These are phyloP conservation scores for Salvelinus sp. DNA, from an alignment of 2,113 vertebrate species.

Conservation along the genomic window DNA sequence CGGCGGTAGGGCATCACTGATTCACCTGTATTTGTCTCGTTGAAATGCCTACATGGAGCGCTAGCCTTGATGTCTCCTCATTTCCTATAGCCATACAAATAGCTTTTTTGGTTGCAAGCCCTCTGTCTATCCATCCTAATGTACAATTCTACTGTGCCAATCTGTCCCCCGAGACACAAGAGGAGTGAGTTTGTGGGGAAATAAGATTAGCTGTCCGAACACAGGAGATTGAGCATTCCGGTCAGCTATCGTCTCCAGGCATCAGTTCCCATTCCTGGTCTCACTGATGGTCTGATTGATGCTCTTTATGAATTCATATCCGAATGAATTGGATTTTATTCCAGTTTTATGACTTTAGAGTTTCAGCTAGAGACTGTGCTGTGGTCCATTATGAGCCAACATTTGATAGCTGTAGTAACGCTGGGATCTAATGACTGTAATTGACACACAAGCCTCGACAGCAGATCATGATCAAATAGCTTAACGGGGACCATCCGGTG, in stretches of 20 bases:
- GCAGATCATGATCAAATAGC: no score
- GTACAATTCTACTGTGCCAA: background rate
- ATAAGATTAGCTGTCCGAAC: conserved; percentile 19
- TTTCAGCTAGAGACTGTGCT: conserved; percentile 31
- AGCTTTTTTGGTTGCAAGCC: conserved; percentile 3
- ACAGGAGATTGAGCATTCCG: conserved; percentile 20
- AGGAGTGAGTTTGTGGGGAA: background rate
- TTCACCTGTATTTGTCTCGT: no score
- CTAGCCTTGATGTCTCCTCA: background rate
- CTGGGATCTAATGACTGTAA: conserved; percentile 33
- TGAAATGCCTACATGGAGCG: background rate
- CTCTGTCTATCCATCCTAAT: conserved; percentile 7
- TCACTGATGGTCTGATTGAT: conserved; percentile 32
- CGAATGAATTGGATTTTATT: conserved; percentile 54
- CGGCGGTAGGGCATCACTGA: conserved; percentile 26
- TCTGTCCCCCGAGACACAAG: background rate
- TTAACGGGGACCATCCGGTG: no score
- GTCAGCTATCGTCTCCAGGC: background rate
- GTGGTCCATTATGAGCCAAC: conserved; percentile 31
- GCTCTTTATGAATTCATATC: conserved; percentile 46
- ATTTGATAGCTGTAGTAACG: conserved; percentile 30
- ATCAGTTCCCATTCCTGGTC: conserved; percentile 13
- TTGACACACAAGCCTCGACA: conserved; percentile 5
- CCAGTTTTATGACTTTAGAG: conserved; percentile 47
- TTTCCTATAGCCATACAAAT: conserved; percentile 16